Evolutionary conservation across 2,888 invertebrate species (phyloP).

Genomic region (Rhagophthalmus giganteus): DNA sequence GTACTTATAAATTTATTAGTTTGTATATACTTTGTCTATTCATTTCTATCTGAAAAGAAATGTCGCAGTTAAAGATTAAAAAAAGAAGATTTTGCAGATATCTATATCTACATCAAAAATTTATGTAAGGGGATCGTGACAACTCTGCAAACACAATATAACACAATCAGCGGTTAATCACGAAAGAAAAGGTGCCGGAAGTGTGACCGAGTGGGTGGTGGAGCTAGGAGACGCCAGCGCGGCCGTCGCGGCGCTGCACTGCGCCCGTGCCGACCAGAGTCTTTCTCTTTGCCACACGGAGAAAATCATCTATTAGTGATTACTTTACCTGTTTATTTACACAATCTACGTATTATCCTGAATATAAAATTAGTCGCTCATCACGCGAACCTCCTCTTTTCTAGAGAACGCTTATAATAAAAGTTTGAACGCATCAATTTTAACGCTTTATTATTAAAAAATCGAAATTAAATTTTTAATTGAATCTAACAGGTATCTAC

Average conservation of each 20-base stretch:
- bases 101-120: conserved; percentile 15
- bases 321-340: conserved; percentile 27
- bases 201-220: conserved; percentile 44
- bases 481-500: no score
- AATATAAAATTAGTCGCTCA: conserved; percentile 23
- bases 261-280: conserved; percentile 40
- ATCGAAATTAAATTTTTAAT: no score
- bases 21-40: no score
- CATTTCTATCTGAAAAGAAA: no score
- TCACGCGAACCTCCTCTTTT: conserved; percentile 21
- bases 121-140: conserved; percentile 22
- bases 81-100: no score
- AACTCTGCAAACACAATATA: conserved; percentile 28
- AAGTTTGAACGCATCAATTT: no score
- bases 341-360: conserved; percentile 21
- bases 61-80: no score
- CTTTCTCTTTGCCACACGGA: conserved; percentile 25
- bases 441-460: no score
- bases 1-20: no score
- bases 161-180: conserved; percentile 42
- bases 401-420: conserved; percentile 1
- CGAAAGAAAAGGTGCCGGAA: conserved; percentile 46
- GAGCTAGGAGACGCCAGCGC: conserved; percentile 52
- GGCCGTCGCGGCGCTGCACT: conserved; percentile 50
- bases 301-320: conserved; percentile 29